Percentiles rank a stretch among this genome's conserved stretches.
Conservation (phyloP, 1,140 invertebrate genomes). For the Solenopsis fugax region DNA sequence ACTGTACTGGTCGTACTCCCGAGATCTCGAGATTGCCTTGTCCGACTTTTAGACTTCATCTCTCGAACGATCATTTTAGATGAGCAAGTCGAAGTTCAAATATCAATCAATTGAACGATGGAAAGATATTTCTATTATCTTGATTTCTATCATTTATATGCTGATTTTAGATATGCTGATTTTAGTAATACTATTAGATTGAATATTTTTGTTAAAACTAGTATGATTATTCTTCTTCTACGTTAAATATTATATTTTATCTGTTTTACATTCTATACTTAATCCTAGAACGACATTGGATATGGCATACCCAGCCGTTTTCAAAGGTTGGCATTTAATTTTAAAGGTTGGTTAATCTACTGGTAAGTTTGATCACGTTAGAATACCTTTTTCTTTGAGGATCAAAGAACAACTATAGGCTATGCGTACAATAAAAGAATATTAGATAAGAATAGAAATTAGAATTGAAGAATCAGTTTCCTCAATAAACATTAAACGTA, state of each 20-base stretch:
- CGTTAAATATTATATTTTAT: not conserved
- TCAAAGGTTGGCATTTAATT: no score
- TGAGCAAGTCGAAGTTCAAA: slow-evolving; percentile 16
- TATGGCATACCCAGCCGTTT: no score
- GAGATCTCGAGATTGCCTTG: slow-evolving; percentile 60
- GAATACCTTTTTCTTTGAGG: no score
- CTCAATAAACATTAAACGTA: no score
- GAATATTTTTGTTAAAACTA: slow-evolving; percentile 6
- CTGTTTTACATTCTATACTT: not conserved
- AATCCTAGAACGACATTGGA: no score
- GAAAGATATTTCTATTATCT: not conserved
- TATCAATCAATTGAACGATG: not conserved
- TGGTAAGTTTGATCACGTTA: no score
- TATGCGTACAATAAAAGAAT: no score
- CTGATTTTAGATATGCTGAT: not conserved
- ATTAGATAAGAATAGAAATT: no score
- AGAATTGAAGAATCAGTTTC: no score
- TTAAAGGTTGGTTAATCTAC: no score
- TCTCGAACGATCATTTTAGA: not conserved
- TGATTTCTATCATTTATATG: not conserved
- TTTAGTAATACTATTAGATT: not conserved
- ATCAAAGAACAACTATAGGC: no score
- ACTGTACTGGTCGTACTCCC: not conserved
- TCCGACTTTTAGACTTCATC: slow-evolving; percentile 26
- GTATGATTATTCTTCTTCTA: not conserved